A percentile compares a stretch with the other conserved stretches of the same genome.
Evolutionary conservation across 2,888 invertebrate genomes (phyloP).

Genomic region (Drosophila picticornis): DNA sequence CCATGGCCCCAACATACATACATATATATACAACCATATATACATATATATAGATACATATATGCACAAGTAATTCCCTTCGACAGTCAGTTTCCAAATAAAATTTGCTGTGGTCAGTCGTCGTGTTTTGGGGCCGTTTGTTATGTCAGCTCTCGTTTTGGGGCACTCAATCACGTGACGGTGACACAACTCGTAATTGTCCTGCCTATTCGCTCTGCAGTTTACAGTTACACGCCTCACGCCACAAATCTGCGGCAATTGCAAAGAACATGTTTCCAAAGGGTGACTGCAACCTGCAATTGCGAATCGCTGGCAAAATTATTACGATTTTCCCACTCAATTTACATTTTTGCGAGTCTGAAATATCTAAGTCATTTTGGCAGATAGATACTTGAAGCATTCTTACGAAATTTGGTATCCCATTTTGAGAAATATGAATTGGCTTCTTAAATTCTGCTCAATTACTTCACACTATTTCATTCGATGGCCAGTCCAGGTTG

Average conservation of each 20-base stretch:
- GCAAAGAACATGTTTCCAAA: background rate
- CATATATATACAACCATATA: background rate
- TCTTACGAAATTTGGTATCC: background rate
- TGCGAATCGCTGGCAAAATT: background rate
- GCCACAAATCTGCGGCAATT: slow-evolving; percentile 22
- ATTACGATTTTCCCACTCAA: slow-evolving; percentile 5
- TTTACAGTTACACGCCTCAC: slow-evolving; percentile 51
- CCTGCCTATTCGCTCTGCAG: slow-evolving; percentile 27
- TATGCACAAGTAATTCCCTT: slow-evolving; percentile 52
- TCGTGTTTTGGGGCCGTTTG: slow-evolving; percentile 6
- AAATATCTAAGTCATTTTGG: background rate
- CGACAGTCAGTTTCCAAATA: slow-evolving; percentile 59
- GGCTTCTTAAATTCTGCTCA: background rate
- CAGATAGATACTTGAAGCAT: background rate
- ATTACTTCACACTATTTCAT: background rate
- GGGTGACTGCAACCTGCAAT: background rate
- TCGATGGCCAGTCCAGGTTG: background rate
- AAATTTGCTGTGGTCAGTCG: slow-evolving; percentile 73
- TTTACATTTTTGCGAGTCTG: background rate
- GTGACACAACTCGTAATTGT: slow-evolving; percentile 38
- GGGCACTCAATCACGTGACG: slow-evolving; percentile 59
- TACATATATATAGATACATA: background rate
- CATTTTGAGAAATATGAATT: background rate
- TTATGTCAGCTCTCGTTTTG: slow-evolving; percentile 24
- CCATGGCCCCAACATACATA: slow-evolving; percentile 47